Conservation (phyloP, 2,113 vertebrate species). For the Passerina amoena region DNA sequence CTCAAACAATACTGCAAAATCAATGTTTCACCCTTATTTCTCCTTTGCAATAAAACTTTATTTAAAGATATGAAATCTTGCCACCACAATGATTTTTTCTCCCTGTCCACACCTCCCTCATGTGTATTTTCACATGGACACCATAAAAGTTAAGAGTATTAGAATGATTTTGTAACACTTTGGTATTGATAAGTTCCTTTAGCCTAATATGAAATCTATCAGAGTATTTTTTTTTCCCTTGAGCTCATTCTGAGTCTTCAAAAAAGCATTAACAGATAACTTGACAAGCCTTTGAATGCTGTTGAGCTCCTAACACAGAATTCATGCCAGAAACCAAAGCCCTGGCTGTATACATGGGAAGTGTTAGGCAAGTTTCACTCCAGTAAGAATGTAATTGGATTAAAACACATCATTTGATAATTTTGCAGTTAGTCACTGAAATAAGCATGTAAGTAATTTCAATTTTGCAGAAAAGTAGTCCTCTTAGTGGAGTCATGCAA, state of each 20-base stretch:
- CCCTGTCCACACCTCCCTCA: background rate
- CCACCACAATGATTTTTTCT: background rate
- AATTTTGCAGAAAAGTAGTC: constrained; percentile 68
- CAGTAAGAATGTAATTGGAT: constrained; percentile 70
- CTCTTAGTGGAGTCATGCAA: background rate
- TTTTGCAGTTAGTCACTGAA: constrained; percentile 67
- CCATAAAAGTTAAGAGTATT: background rate
- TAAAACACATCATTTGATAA: constrained; percentile 73
- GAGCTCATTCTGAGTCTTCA: background rate
- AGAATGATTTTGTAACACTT: background rate
- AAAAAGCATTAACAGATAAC: background rate
- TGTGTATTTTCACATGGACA: background rate
- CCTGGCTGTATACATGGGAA: background rate
- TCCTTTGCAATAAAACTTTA: background rate
- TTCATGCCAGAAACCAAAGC: constrained; percentile 38
- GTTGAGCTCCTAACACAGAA: constrained; percentile 16
- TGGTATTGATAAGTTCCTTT: background rate
- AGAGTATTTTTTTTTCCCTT: background rate
- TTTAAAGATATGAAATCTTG: background rate
- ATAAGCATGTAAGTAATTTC: constrained; percentile 65
- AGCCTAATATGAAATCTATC: background rate
- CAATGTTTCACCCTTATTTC: background rate
- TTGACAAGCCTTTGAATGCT: constrained; percentile 29
- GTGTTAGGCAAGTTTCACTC: constrained; percentile 34
- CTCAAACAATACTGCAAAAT: background rate